Evolutionary conservation across 2,113 vertebrate genomes (phyloP), one percentile per base, ranked within the genome.

Genomic region (Acinonyx jubatus): DNA sequence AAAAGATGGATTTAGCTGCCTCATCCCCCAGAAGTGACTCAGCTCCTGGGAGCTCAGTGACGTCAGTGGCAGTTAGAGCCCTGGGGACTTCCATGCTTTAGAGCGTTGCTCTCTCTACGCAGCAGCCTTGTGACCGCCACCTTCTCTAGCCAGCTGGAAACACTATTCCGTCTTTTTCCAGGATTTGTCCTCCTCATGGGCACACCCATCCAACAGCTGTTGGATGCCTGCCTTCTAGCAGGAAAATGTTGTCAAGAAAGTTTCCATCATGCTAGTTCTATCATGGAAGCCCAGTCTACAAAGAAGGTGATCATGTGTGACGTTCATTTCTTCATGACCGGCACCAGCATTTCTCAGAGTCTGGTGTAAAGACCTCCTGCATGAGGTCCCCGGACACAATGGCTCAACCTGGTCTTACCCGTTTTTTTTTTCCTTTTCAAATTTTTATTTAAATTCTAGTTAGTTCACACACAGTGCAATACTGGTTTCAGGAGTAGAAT

Each of bases 11-110:
- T 96, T 97, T 96, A 96, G 92, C 94, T 87, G 89, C 73, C 66
- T 96, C 89, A 89, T 92, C 92, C 91, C 95, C 82, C 95, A 97
- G 92, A 95, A 96, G 79, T 97, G 97, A 97, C 97, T 98, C 97
- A 97, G 95, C 92, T 96, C 76, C 89, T 74, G 13, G 73, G 93
- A 82, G 61, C 63, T 41, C 25, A n/a, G 55, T 36, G 82, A 90
- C 41, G 80, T 80, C 23, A 18, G 1, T 91, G 84, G 69, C 84
- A 76, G 27, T 65, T 18, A 83, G 78, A 94, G 63, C 92, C 80
- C 68, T 65, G 86, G n/a, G 78, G 66, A 78, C 11, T 66, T 87
- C 21, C 16, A 50, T 76, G 92, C n/a, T 52, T 63, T 23, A 0
- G 8, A 33, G 74, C 15, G 38, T 23, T 1, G 2, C 57, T 45